Conservation (phyloP, 2,113 vertebrate species). For the Cephalopholis sonnerati region DNA sequence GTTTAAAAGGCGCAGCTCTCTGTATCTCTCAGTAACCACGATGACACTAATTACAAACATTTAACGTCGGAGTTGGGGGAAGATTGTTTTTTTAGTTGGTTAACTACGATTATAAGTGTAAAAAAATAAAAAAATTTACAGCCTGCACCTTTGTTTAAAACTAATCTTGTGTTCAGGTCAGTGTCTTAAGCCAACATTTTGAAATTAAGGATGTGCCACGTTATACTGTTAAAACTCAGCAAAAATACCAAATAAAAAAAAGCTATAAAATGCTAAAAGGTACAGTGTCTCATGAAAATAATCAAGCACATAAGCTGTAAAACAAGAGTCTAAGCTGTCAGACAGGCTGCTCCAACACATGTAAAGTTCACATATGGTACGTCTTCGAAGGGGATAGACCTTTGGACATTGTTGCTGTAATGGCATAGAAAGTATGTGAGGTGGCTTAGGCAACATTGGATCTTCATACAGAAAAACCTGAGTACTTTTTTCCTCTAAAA, state of each 20-base stretch:
- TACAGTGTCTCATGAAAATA: constrained; percentile 73
- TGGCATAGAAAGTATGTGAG: constrained; percentile 7
- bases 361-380: constrained; percentile 48
- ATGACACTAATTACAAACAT: constrained; percentile 26
- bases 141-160: constrained; percentile 36
- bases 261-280: constrained; percentile 41
- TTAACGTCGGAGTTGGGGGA: not conserved
- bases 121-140: constrained; percentile 27
- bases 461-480: constrained; percentile 69
- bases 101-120: constrained; percentile 7
- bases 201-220: constrained; percentile 64
- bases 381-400: constrained; percentile 8
- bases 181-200: constrained; percentile 54
- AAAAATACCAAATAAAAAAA: constrained; percentile 42
- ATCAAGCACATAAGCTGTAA: constrained; percentile 43
- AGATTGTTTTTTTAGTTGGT: not conserved
- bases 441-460: constrained; percentile 44
- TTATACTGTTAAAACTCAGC: constrained; percentile 32
- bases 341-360: constrained; percentile 24
- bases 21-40: constrained; percentile 29
- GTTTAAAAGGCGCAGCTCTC: constrained; percentile 28
- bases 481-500: constrained; percentile 54
- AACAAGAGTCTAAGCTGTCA: constrained; percentile 20
- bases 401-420: constrained; percentile 17
- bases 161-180: constrained; percentile 53